phyloP scores from a whole-genome alignment of 37 sponge, comb jelly and placozoan species.

The Dysidea cf. avara region DNA sequence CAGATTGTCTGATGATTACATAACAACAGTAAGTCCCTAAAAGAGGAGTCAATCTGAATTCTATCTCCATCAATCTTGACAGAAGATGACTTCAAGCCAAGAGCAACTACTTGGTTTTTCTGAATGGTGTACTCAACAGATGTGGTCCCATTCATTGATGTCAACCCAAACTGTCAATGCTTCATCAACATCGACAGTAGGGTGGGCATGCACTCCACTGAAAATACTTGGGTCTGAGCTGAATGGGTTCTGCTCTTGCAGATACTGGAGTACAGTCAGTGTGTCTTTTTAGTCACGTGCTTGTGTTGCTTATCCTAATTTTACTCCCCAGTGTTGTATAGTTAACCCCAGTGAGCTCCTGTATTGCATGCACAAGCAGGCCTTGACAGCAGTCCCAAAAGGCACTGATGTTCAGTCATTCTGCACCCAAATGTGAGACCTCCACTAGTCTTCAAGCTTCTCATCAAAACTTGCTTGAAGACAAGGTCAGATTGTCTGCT shows the following conservation, averaged over 20 bases:
- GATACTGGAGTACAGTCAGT: constrained; percentile 33
- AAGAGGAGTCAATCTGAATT: no score
- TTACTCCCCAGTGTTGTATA: constrained; percentile 50
- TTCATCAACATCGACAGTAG: no score
- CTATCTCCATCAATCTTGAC: no score
- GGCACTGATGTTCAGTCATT: constrained; percentile 23
- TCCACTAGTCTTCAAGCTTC: constrained; percentile 53
- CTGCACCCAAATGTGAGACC: no score
- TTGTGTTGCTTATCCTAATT: constrained; percentile 54
- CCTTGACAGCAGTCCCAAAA: constrained; percentile 39
- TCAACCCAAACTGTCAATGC: no score
- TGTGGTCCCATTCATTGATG: constrained; percentile 31
- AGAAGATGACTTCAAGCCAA: no score
- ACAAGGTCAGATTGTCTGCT: constrained; percentile 28
- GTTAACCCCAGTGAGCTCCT: constrained; percentile 37
- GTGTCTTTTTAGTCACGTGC: constrained; percentile 53
- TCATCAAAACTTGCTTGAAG: constrained; percentile 51
- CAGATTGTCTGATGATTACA: no score
- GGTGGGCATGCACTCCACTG: no score
- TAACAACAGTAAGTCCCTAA: no score
- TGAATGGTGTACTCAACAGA: constrained; percentile 38
- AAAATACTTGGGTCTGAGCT: constrained; percentile 32
- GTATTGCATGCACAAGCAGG: constrained; percentile 50
- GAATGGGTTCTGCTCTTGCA: constrained; percentile 36
- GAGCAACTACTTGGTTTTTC: constrained; percentile 30